These are phyloP conservation scores for Biston stratarius DNA, from an alignment of 2,888 invertebrate species.

Conservation along the genomic window DNA sequence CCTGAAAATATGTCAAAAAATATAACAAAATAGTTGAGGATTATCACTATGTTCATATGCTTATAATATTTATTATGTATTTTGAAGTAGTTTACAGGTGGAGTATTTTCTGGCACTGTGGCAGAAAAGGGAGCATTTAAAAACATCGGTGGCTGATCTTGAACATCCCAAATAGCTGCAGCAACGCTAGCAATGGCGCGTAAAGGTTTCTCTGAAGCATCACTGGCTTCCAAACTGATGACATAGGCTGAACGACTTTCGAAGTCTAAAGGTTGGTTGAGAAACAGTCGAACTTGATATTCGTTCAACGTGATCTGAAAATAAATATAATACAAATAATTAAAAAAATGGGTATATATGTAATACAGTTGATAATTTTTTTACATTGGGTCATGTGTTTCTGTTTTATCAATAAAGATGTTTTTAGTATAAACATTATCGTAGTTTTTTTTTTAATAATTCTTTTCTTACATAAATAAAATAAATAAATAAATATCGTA, in stretches of 20 bases:
- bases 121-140: constrained; percentile 93
- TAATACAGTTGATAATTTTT: neutral
- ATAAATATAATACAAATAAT: too few species aligned
- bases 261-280: constrained; percentile 90
- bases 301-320: constrained; percentile 88
- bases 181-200: constrained; percentile 91
- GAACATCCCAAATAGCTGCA: constrained; percentile 91
- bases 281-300: constrained; percentile 89
- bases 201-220: constrained; percentile 88
- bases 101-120: constrained; percentile 91
- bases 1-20: constrained; percentile 62
- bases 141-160: constrained; percentile 94
- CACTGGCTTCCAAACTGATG: constrained; percentile 89
- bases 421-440: too few species aligned
- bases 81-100: constrained; percentile 74
- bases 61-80: neutral
- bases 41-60: too few species aligned
- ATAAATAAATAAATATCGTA: too few species aligned
- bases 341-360: too few species aligned
- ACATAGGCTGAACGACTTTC: constrained; percentile 91
- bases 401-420: too few species aligned
- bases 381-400: too few species aligned
- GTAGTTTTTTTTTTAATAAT: too few species aligned
- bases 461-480: too few species aligned
- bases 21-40: neutral